Evolutionary conservation across 2,888 invertebrate genomes (phyloP), one percentile per base, ranked within the genome.

Genomic region (Octodonta nipae): DNA sequence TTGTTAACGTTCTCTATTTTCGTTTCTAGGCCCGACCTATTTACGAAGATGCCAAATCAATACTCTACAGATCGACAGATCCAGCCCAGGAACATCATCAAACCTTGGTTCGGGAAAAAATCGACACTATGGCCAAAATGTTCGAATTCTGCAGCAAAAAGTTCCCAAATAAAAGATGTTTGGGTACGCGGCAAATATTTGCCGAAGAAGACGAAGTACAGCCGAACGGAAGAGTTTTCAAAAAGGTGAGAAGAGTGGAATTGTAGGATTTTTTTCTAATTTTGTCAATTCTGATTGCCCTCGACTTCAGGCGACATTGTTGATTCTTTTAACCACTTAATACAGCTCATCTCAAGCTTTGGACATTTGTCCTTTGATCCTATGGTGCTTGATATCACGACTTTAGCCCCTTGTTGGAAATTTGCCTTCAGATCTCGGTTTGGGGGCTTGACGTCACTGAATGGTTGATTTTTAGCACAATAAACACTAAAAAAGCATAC

Each of bases 131-230:
- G 70, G 83, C 83, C 53, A 75, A 81, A 58, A 78, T 92, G 68
- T 73, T 93, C 51, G 71, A 74, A 13, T 82, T 79, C 53, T 82
- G 88, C 16, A 74, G 79, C 26, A 71, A 73, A 46, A 71, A 76
- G 44, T 83, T 85, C 65, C 70, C 72, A 5, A 68, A 72, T 28
- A 79, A 78, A 47, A 73, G 71, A 34, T 89, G 88, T 49, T 71
- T 93, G 41, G 95, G 95, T 28, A 91, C 91, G 1, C 70, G 95
- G 33, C 77, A 89, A 50, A 81, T 93, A 47, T 69, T 92, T 26
- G 79, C 83, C 35, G 95, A 93, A 60, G 88, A 91, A 56, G 91
- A 95, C 56, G 96, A 98, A 59, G 65, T 78, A 8, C 95, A 96
- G 59, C 78, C 86, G 2, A 92, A 92, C 55, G 96, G 96, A 28